Base-by-base conservation (phyloP, 2,797 vertebrate genomes). In the Schizopygopsis pylzovi region DNA sequence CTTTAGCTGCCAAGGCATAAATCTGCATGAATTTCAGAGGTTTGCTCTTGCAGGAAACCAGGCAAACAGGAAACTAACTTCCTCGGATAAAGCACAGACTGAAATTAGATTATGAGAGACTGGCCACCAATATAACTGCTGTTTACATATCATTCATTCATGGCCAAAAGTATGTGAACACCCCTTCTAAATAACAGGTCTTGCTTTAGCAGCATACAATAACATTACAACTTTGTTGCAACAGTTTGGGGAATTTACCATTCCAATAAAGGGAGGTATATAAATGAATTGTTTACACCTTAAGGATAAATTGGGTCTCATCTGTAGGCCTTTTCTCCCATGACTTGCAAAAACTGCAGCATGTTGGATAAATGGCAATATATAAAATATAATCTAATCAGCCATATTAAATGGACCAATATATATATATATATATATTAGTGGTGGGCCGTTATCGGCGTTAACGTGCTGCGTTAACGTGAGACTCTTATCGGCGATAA, bases 311-410 rank as follows among this genome's bases (percentile, higher is more conserved):
- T 18, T 47, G 11, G 22, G 56, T 59, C 56, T 59, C 22, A 59
- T 67, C 63, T 71, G 6, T 54, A 49, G 5, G 25, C 71, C 39
- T 13, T 81, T 56, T 65, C 79, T 20, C 56, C 54, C 75, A 81
- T 79, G 75, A 45, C 76, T 47, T 20, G 54, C 70, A 83, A 75
- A 76, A 84, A 72, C 52, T 61, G 61, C 83, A 52, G 47, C 79
- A 87, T 59, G 88, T 86, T 80, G n/a, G 43, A 88, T 82, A 81
- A n/a, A 59, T 81, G 63, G 13, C 37, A 25, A 83, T 87, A 73
- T 90, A 91, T 91, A 86, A 90, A 89, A 81, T 6, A 86, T 73
- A 88, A 83, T 39, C 33, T 39, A 4, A 25, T 82, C 79, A 81
- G 56, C 33, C 12, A 77, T 65, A 87, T 89, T 79, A 89, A 81